phyloP scores from a whole-genome alignment of 1,140 invertebrate genomes.

The Ips nitidus region DNA sequence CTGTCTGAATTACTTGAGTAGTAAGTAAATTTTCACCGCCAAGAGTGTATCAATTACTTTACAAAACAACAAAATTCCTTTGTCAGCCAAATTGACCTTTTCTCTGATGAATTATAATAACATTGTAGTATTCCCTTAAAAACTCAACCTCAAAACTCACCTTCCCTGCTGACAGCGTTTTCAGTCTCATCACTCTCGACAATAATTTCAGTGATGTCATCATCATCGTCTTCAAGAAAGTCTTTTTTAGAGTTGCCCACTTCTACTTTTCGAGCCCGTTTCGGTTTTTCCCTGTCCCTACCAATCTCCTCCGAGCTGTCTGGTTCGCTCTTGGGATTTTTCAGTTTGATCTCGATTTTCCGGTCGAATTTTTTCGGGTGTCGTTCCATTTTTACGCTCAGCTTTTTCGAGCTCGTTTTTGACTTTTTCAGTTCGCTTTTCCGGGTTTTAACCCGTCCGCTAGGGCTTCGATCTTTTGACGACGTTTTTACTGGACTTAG shows the following conservation, averaged over 20 bases:
- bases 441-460: neutral
- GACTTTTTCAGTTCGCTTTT: neutral
- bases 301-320: slow-evolving; percentile 23
- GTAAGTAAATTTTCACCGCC: too few relatives aligned
- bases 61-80: too few relatives aligned
- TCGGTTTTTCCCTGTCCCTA: slow-evolving; percentile 7
- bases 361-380: slow-evolving; percentile 38
- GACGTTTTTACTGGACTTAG: neutral
- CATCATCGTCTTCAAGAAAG: slow-evolving; percentile 33
- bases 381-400: slow-evolving; percentile 33
- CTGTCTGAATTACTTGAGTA: too few relatives aligned
- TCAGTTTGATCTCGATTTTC: slow-evolving; percentile 50
- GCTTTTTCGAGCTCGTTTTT: slow-evolving; percentile 9
- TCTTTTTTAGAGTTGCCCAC: slow-evolving; percentile 34
- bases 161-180: slow-evolving; percentile 39
- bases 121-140: neutral
- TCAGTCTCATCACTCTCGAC: slow-evolving; percentile 39
- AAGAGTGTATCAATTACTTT: too few relatives aligned
- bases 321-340: slow-evolving; percentile 48
- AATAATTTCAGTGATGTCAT: slow-evolving; percentile 36
- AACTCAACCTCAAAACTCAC: slow-evolving; percentile 22
- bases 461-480: neutral
- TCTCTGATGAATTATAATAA: neutral
- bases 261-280: slow-evolving; percentile 25
- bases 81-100: too few relatives aligned